phyloP scores from a whole-genome alignment of 2,113 vertebrate genomes.

The Leptodactylus fuscus region DNA sequence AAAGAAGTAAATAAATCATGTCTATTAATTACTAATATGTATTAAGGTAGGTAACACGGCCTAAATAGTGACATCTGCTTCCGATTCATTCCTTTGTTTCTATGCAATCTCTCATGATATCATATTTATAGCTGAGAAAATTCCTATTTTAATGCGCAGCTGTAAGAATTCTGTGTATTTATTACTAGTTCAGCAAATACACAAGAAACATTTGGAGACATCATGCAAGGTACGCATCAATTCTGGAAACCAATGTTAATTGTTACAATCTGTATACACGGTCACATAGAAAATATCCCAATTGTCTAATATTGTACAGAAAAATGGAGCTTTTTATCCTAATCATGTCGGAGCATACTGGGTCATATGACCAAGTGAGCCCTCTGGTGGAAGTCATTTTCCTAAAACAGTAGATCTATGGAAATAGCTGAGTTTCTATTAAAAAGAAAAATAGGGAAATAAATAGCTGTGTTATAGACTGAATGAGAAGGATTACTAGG shows the following conservation, averaged over 20 bases:
- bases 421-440: not conserved
- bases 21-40: too few species aligned
- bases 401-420: not conserved
- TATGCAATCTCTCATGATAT: not conserved
- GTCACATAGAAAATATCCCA: too few species aligned
- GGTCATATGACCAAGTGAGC: slow-evolving; percentile 35
- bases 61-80: not conserved
- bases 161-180: not conserved
- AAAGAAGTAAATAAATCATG: not conserved
- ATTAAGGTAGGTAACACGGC: not conserved
- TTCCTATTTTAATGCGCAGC: not conserved
- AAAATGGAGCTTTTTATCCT: not conserved
- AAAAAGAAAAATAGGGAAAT: not conserved
- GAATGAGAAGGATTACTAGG: not conserved
- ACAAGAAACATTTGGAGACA: too few species aligned
- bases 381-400: slow-evolving; percentile 29
- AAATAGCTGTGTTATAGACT: not conserved
- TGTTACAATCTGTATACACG: too few species aligned
- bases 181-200: too few species aligned
- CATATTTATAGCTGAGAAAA: not conserved
- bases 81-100: not conserved
- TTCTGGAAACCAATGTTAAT: too few species aligned
- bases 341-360: not conserved
- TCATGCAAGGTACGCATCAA: too few species aligned
- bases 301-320: too few species aligned